These are phyloP conservation scores for Cosmia pyralina DNA, from an alignment of 2,888 invertebrate species.

Conservation along the genomic window DNA sequence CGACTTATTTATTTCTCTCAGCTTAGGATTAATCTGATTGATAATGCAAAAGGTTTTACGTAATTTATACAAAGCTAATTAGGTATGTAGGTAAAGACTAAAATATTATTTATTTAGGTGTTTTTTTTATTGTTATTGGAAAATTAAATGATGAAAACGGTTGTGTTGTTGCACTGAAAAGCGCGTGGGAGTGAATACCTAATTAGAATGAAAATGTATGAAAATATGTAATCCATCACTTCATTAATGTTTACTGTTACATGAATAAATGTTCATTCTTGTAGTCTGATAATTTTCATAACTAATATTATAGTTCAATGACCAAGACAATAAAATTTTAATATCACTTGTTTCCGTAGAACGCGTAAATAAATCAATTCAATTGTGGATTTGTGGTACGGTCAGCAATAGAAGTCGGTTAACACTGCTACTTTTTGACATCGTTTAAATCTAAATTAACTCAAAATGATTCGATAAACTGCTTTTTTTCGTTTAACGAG, in stretches of 20 bases:
- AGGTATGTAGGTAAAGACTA: background rate
- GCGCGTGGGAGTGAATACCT: background rate
- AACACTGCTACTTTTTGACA: too few species aligned
- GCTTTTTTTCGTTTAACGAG: too few species aligned
- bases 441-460: too few species aligned
- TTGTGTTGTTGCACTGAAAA: slow-evolving; percentile 18
- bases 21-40: background rate
- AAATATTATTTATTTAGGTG: slow-evolving; percentile 2
- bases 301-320: background rate
- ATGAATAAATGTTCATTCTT: slow-evolving; percentile 16
- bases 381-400: too few species aligned
- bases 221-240: background rate
- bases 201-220: background rate
- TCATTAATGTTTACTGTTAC: background rate
- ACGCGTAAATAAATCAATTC: too few species aligned
- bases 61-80: slow-evolving; percentile 33
- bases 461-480: too few species aligned
- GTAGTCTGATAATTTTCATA: slow-evolving; percentile 7
- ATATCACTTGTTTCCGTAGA: too few species aligned
- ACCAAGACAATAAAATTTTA: too few species aligned
- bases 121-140: background rate
- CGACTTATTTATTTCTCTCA: background rate
- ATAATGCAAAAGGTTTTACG: slow-evolving; percentile 5
- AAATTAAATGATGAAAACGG: slow-evolving; percentile 1
- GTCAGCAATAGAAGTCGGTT: too few species aligned